These are phyloP conservation scores for Brachylomia viminalis DNA, from an alignment of 2,888 invertebrate species.

Conservation along the genomic window DNA sequence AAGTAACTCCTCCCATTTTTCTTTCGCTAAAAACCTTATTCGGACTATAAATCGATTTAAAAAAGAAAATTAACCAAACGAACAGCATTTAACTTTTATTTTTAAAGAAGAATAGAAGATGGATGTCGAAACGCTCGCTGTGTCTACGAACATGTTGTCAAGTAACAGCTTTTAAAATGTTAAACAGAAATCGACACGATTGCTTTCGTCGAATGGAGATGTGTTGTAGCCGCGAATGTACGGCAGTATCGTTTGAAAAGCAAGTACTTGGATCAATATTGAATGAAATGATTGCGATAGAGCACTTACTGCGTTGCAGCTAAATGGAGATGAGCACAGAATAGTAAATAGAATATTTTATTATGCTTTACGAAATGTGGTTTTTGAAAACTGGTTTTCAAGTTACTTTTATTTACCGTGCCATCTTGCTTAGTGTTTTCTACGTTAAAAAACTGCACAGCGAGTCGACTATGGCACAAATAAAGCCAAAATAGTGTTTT, in stretches of 20 bases:
- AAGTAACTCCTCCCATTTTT: no score
- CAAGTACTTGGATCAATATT: conserved; percentile 52
- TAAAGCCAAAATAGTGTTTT: conserved; percentile 1
- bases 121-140: background rate
- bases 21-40: no score
- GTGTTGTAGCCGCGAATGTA: conserved; percentile 7
- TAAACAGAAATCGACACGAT: conserved; percentile 8
- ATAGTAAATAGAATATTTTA: conserved; percentile 20
- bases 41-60: background rate
- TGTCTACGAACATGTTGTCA: background rate
- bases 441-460: no score
- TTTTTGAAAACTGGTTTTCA: background rate
- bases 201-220: conserved; percentile 10
- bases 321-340: conserved; percentile 10
- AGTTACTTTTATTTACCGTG: background rate
- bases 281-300: conserved; percentile 46
- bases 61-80: background rate
- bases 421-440: background rate
- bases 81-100: background rate
- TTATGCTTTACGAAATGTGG: conserved; percentile 3
- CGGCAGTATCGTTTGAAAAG: conserved; percentile 23
- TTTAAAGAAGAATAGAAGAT: no score
- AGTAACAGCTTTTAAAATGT: conserved; percentile 10
- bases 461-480: background rate
- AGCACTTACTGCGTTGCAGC: conserved; percentile 45